Percentiles rank a stretch among this genome's conserved stretches.
phyloP scores from a whole-genome alignment of 2,113 vertebrate species.

The Xiphophorus hellerii region DNA sequence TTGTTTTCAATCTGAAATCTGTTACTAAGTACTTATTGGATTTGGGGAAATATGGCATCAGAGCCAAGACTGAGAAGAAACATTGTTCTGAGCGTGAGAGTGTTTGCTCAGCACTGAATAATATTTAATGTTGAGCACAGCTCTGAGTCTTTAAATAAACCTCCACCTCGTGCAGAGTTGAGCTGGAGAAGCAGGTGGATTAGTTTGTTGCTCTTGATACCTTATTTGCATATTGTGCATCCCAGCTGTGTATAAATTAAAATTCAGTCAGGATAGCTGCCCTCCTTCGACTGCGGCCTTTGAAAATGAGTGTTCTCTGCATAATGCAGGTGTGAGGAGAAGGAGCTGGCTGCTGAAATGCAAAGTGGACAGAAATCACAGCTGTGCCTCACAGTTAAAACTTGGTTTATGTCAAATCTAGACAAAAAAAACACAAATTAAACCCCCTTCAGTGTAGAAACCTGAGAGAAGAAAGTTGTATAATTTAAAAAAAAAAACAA shows the following conservation, averaged over 20 bases:
- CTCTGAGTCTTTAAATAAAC: conserved; percentile 2
- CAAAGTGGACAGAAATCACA: neutral
- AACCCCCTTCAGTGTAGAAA: neutral
- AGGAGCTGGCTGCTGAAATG: neutral
- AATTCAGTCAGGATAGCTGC: neutral
- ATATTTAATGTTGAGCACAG: conserved; percentile 5
- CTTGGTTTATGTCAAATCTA: neutral
- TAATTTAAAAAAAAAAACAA: neutral
- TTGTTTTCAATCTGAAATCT: neutral
- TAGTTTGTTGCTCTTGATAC: neutral
- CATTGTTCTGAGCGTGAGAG: neutral
- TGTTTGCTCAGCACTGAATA: neutral
- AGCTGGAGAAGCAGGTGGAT: conserved; percentile 11
- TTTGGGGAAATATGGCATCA: neutral
- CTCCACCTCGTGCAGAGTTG: neutral
- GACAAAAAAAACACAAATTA: neutral
- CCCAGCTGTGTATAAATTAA: neutral
- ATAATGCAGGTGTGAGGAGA: conserved; percentile 7
- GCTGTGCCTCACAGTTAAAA: neutral
- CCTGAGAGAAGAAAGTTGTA: neutral
- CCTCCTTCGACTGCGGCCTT: conserved; percentile 13
- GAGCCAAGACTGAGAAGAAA: neutral
- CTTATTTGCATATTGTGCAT: conserved; percentile 40
- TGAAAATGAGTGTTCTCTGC: conserved; percentile 5
- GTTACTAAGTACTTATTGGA: neutral